A percentile compares a stretch with the other conserved stretches of the same genome.
Evolutionary conservation across 1,140 invertebrate genomes (phyloP).

Genomic region (Probaryconus sp.): DNA sequence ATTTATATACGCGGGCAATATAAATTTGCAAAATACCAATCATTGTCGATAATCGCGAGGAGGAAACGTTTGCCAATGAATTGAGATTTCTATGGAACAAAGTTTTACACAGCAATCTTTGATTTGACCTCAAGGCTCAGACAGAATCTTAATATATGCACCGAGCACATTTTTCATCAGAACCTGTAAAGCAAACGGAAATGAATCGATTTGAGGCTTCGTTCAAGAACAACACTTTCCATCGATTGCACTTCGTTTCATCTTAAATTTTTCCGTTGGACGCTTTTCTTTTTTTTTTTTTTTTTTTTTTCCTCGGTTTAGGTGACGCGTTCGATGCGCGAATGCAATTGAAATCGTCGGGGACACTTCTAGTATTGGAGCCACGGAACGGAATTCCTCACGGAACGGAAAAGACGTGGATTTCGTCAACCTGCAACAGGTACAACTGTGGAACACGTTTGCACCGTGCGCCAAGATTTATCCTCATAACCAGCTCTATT

Average conservation of each 20-base stretch:
- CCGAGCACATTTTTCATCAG: too few relatives aligned
- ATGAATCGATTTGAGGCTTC: too few relatives aligned
- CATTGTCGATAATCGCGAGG: constrained; percentile 8
- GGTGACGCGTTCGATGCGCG: constrained; percentile 27
- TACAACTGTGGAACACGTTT: constrained; percentile 8
- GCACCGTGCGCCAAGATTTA: constrained; percentile 4
- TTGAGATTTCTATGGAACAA: too few relatives aligned
- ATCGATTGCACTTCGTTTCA: too few relatives aligned
- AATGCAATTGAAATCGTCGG: constrained; percentile 31
- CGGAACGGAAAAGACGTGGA: constrained; percentile 37
- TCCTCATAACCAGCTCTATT: constrained; percentile 32
- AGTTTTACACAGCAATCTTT: too few relatives aligned
- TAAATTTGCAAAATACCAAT: constrained; percentile 23
- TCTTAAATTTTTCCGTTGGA: constrained; percentile 39
- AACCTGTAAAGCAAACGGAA: too few relatives aligned
- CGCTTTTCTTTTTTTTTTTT: constrained; percentile 31
- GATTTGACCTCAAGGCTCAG: too few relatives aligned
- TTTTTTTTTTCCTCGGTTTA: constrained; percentile 20
- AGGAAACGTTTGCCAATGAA: constrained; percentile 1
- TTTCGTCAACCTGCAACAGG: constrained; percentile 44
- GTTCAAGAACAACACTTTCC: too few relatives aligned
- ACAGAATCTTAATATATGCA: too few relatives aligned
- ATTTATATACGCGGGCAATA: constrained; percentile 17
- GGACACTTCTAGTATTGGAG: constrained; percentile 33
- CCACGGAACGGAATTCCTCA: constrained; percentile 44